Percentiles rank a stretch among this genome's conserved stretches.
These are phyloP conservation scores for Equus przewalskii DNA, from an alignment of 2,113 vertebrate species.

Conservation along the genomic window DNA sequence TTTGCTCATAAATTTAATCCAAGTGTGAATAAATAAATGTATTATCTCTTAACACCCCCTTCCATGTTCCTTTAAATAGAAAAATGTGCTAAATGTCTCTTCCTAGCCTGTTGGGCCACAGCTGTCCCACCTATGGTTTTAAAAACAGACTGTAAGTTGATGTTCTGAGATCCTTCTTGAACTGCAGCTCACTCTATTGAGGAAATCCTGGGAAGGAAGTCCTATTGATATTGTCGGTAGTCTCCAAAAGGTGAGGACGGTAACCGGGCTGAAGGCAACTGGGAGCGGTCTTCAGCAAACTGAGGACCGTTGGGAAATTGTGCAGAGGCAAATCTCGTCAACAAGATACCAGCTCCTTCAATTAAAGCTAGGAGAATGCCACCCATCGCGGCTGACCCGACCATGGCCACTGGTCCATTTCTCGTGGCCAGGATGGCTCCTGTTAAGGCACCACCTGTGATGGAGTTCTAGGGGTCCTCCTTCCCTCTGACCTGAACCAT, in stretches of 20 bases:
- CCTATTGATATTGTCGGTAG: conserved; percentile 95
- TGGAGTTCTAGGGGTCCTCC: conserved; percentile 99
- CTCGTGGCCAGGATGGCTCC: conserved; percentile 97
- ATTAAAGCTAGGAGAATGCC: conserved; percentile 97
- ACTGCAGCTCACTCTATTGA: not conserved
- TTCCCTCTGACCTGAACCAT: conserved; percentile 96
- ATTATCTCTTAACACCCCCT: conserved; percentile 55
- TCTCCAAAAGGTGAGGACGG: conserved; percentile 92
- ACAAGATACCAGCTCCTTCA: conserved; percentile 96
- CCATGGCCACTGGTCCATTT: conserved; percentile 97
- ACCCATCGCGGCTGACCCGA: conserved; percentile 97
- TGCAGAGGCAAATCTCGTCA: conserved; percentile 96
- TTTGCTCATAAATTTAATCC: conserved; percentile 76
- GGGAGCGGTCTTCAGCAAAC: conserved; percentile 92
- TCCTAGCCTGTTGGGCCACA: not conserved
- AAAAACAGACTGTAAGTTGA: not conserved
- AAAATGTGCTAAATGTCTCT: conserved; percentile 75
- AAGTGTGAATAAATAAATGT: conserved; percentile 85
- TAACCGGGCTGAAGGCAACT: conserved; percentile 85
- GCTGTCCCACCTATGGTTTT: conserved; percentile 23
- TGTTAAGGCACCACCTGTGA: conserved; percentile 97
- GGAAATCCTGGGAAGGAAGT: not conserved
- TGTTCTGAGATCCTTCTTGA: conserved; percentile 49
- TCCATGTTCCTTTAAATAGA: conserved; percentile 54
- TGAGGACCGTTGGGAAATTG: conserved; percentile 95